phyloP scores from a whole-genome alignment of 2,888 invertebrate species.

The Chirona hameri region DNA sequence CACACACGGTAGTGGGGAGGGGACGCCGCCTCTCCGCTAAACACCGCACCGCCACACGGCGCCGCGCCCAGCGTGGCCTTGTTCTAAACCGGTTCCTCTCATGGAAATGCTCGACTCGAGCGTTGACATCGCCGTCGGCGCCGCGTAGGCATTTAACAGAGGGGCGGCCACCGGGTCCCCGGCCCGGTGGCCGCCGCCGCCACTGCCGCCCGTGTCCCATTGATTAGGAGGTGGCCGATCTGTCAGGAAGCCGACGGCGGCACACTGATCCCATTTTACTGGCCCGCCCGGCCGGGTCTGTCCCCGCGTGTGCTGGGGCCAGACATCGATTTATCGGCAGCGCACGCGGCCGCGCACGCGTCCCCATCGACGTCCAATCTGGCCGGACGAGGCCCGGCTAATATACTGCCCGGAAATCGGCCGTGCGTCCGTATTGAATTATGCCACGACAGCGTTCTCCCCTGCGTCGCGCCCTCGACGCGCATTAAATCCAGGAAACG shows the following conservation, averaged over 20 bases:
- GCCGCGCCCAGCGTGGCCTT: not conserved
- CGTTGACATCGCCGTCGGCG: not conserved
- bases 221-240: not conserved
- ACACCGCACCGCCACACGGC: not conserved
- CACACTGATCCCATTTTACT: slow-evolving; percentile 1
- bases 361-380: not conserved
- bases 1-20: not conserved
- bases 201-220: not conserved
- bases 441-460: not conserved
- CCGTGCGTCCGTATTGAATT: not conserved
- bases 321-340: slow-evolving; percentile 1
- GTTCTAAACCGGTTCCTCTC: slow-evolving; percentile 1
- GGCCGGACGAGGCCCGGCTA: not conserved
- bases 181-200: not conserved
- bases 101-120: not conserved
- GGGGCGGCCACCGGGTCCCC: not conserved
- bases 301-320: not conserved
- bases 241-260: not conserved
- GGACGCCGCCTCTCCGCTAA: not conserved
- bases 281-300: not conserved
- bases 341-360: not conserved
- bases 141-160: not conserved
- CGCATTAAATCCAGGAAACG: not conserved
- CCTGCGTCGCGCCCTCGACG: not conserved
- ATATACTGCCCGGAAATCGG: not conserved